Base-by-base conservation (phyloP, 2,797 vertebrate genomes). In the Sternotherus odoratus region DNA sequence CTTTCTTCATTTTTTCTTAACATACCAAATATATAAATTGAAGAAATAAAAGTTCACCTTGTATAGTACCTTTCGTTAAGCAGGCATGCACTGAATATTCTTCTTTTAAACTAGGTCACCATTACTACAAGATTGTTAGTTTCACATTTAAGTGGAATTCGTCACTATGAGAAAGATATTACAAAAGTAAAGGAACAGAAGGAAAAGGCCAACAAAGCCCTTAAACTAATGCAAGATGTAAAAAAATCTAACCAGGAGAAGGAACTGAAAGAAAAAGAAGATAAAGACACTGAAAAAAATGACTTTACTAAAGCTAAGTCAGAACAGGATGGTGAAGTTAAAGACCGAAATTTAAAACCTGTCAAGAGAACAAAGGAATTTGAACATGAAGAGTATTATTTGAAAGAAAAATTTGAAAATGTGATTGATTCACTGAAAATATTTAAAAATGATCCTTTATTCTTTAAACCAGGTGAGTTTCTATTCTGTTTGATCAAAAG, bases 121-220 rank as follows among this genome's bases (percentile, higher is more conserved):
- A 98, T 99, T 97, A 99, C 99, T 12, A 97, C 99, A 51, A 98
- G 99, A 77, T 98, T 99, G 97, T 94, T 99, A 86, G 98, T 99
- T 90, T 99, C 99, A 60, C 99, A 99, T 89, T 97, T 99, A 94
- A 99, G 99, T 96, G 99, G 99, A 33, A 99, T 99, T 95, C 98
- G 99, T 79, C 99, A 99, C 95, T 99, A 99, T 90, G 99, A 99
- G 94, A 99, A 99, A 96, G 99, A 99, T 86, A 96, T 97, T 84
- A 97, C 98, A 89, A 99, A 99, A 97, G 99, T 99, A 87, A 98
- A 98, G 88, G 99, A 99, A 95, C 98, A 99, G 91, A 99, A 99
- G 92, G 98, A 99, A 92, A 99, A 99, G 96, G 98, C 98, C 4
- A 99, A 98, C 91, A 98, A 97, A 92, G 97, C 97, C 86, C 75